Evolutionary conservation across 2,113 vertebrate species (phyloP).

Genomic region (Hemiscyllium ocellatum): DNA sequence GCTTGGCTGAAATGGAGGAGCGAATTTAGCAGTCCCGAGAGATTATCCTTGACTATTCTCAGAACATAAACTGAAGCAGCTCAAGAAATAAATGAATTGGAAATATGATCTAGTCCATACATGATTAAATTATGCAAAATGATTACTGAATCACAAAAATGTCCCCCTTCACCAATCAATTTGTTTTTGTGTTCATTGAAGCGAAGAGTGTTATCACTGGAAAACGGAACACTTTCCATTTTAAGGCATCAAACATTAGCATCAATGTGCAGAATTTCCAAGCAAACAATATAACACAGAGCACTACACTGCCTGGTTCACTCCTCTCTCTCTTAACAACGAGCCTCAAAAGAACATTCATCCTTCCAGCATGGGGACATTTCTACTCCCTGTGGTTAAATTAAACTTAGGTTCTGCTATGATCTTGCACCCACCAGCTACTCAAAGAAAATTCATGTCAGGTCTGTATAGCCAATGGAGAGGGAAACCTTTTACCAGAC

Average conservation of each 20-base stretch:
- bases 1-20: background rate
- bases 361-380: background rate
- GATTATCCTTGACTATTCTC: background rate
- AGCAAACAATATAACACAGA: background rate
- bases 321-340: background rate
- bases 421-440: background rate
- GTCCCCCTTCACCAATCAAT: background rate
- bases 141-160: constrained; percentile 18
- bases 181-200: background rate
- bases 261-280: background rate
- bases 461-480: background rate
- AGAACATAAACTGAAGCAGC: constrained; percentile 7
- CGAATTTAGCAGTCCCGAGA: background rate
- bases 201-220: background rate
- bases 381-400: background rate
- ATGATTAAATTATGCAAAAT: constrained; percentile 11
- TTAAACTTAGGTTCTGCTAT: background rate
- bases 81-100: constrained; percentile 15
- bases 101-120: constrained; percentile 10
- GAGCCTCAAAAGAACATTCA: background rate
- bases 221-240: background rate
- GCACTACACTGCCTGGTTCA: background rate
- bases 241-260: background rate
- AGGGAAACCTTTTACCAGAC: background rate
- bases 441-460: background rate